Conservation (phyloP, 2,113 vertebrate species). For the Nesogale talazaci region DNA sequence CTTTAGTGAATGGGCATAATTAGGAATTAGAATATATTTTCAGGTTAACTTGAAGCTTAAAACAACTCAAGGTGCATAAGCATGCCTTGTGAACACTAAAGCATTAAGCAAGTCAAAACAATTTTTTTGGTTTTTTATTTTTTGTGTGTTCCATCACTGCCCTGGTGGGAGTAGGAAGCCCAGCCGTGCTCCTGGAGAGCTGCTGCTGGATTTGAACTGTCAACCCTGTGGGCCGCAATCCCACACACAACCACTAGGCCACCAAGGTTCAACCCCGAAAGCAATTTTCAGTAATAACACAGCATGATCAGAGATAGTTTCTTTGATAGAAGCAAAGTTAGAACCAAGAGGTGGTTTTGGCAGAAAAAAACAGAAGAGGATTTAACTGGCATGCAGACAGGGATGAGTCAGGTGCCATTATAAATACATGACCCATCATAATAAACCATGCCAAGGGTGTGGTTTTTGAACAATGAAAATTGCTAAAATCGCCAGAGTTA, state of each 20-base stretch:
- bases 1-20: neutral
- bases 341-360: neutral
- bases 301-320: neutral
- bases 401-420: slow-evolving; percentile 1
- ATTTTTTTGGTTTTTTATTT: too few species aligned
- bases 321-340: slow-evolving; percentile 41
- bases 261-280: too few species aligned
- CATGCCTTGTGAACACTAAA: neutral
- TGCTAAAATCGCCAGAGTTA: slow-evolving; percentile 14
- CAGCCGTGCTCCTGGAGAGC: too few species aligned
- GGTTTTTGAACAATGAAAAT: slow-evolving; percentile 3
- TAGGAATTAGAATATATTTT: neutral
- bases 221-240: too few species aligned
- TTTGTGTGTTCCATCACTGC: too few species aligned
- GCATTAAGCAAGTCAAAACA: slow-evolving; percentile 18
- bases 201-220: too few species aligned
- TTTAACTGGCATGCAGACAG: neutral
- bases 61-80: neutral
- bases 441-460: slow-evolving; percentile 21
- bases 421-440: neutral
- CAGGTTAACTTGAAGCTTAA: neutral
- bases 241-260: too few species aligned
- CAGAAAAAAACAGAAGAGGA: neutral
- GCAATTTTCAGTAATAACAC: slow-evolving; percentile 12
- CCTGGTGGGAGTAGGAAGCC: too few species aligned